A percentile compares a stretch with the other conserved stretches of the same genome.
phyloP scores from a whole-genome alignment of 2,797 vertebrate genomes.

The Pipistrellus kuhlii region DNA sequence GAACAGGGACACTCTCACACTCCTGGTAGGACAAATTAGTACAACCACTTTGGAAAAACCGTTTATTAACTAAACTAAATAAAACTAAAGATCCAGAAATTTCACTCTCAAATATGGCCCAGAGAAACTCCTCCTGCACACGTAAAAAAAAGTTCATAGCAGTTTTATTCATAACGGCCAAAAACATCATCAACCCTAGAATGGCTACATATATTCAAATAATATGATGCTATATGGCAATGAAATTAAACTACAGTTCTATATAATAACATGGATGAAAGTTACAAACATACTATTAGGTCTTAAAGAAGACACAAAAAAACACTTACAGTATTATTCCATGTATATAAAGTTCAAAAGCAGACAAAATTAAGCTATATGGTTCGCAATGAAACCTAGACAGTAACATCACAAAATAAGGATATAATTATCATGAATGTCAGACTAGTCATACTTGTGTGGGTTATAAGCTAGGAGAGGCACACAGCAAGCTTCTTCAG shows the following conservation, averaged over 20 bases:
- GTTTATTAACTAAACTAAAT: slow-evolving; percentile 50
- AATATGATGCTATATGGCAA: not conserved
- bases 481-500: not conserved
- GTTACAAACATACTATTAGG: slow-evolving; percentile 4
- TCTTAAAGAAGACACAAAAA: slow-evolving; percentile 43
- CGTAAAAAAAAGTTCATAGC: not conserved
- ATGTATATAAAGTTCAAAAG: slow-evolving; percentile 46
- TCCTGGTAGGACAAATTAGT: not conserved
- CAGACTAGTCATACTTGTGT: not conserved
- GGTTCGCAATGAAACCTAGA: slow-evolving; percentile 11
- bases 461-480: not conserved
- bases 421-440: slow-evolving; percentile 17
- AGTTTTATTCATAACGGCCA: not conserved
- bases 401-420: slow-evolving; percentile 26
- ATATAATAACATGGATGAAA: not conserved
- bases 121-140: slow-evolving; percentile 21
- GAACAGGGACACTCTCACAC: not conserved
- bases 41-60: not conserved
- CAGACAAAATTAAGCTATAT: slow-evolving; percentile 26
- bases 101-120: not conserved
- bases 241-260: slow-evolving; percentile 8
- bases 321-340: not conserved
- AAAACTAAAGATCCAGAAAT: slow-evolving; percentile 50
- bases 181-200: not conserved
- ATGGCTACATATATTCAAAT: not conserved